phyloP scores from a whole-genome alignment of 2,888 invertebrate genomes.

The Drosophila kokeensis region DNA sequence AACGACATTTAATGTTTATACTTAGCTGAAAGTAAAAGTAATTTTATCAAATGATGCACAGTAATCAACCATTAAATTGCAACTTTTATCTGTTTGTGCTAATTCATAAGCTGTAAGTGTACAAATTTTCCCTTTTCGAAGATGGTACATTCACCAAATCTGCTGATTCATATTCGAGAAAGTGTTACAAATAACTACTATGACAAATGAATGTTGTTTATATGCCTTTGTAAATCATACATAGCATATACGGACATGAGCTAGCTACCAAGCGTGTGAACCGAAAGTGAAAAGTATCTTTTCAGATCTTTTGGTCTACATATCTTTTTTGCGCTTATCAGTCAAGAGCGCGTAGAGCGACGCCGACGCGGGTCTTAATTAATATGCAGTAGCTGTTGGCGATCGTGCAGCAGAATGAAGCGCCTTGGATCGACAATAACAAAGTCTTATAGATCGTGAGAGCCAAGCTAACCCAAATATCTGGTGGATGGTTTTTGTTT shows the following conservation, averaged over 20 bases:
- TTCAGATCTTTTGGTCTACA: constrained; percentile 20
- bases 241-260: neutral
- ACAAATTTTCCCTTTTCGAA: constrained; percentile 20
- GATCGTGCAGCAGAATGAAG: constrained; percentile 48
- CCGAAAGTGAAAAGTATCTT: constrained; percentile 48
- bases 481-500: constrained; percentile 30
- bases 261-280: constrained; percentile 52
- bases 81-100: constrained; percentile 29
- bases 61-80: constrained; percentile 27
- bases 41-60: neutral
- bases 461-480: constrained; percentile 67
- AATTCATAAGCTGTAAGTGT: constrained; percentile 8
- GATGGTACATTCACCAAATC: neutral
- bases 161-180: constrained; percentile 60
- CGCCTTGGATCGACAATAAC: constrained; percentile 24
- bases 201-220: constrained; percentile 43
- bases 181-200: constrained; percentile 60
- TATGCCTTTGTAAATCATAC: constrained; percentile 14
- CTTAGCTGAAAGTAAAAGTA: neutral
- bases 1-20: constrained; percentile 3
- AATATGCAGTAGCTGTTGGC: constrained; percentile 62
- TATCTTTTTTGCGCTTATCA: constrained; percentile 49
- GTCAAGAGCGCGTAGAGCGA: constrained; percentile 26
- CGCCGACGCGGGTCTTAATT: constrained; percentile 43
- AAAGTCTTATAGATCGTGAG: constrained; percentile 60